Conservation (phyloP, 1,140 invertebrate genomes). For the Uloborus diversus region DNA sequence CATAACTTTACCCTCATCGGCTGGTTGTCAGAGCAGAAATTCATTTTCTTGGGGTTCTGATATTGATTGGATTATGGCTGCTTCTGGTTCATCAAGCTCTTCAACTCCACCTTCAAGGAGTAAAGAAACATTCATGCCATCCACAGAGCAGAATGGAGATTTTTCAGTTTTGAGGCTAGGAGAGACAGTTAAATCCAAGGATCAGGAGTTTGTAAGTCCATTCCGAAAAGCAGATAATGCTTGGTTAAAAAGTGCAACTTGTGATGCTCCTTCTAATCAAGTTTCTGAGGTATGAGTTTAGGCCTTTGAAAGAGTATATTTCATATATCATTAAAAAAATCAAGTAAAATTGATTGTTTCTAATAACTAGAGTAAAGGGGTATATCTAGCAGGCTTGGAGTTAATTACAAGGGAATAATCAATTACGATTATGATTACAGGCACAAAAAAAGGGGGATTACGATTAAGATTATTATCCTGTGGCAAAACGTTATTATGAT, state of each 20-base stretch:
- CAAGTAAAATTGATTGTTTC: neutral
- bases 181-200: conserved; percentile 11
- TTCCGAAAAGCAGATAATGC: conserved; percentile 35
- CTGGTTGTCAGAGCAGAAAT: conserved; percentile 60
- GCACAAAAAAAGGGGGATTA: neutral
- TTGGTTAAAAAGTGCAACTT: conserved; percentile 23
- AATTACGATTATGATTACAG: neutral
- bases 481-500: too few species aligned
- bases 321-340: too few species aligned
- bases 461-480: too few species aligned
- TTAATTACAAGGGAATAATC: neutral
- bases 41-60: conserved; percentile 69
- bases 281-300: too few species aligned
- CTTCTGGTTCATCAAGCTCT: conserved; percentile 67
- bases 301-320: too few species aligned
- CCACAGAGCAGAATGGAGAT: conserved; percentile 33
- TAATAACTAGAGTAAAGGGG: neutral
- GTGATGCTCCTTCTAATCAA: neutral
- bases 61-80: conserved; percentile 77
- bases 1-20: conserved; percentile 64
- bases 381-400: neutral
- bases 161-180: conserved; percentile 9
- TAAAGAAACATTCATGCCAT: conserved; percentile 14
- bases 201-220: neutral
- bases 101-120: conserved; percentile 53